Base-by-base conservation (phyloP, 2,888 invertebrate species). In the Athalia circularis region DNA sequence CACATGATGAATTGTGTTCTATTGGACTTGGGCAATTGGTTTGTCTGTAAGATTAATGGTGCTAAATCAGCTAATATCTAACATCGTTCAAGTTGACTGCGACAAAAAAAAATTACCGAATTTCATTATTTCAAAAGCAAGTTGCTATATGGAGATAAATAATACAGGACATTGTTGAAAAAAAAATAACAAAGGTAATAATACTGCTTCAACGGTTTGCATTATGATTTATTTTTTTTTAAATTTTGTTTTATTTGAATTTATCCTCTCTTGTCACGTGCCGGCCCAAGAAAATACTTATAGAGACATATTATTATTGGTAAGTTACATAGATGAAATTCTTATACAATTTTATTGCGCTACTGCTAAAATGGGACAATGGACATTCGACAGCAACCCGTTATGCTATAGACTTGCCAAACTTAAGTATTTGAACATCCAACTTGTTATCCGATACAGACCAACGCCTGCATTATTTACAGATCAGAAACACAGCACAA, bases 181-280 rank as follows among this genome's bases (percentile, higher is more conserved):
- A 29, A 77, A 54, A 11, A 77, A 29, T 48, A 67, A 65, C 45
- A 50, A 50, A 9, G 29, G 61, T 50, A 47, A 0, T 68, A 57
- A 64, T 72, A 64, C 45, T 43, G 65, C 65, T 75, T 65, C 57
- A 79, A 79, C 75, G 62, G 62, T 79, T 79, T 79, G 76, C 76
- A 65, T 65, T 29, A 45, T 5, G 29, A 43, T 80, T 78, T 80
- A 79, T 78, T 80, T 82, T 81, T 84, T 84, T 82, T 84, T 68
- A 65, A 75, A 78, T 79, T 59, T 65, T 65, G 43, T 57, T 70
- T 62, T 79, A 5, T 8, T 68, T 80, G 59, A 47, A 77, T 61
- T 80, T 68, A 75, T 78, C 70, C 77, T 77, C 62, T 76, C 72
- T 76, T 80, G 79, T 79, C 80, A 74, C 65, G 70, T 72, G 65